Conservation (phyloP, 1,140 invertebrate species). For the Eupristina koningsbergeri region DNA sequence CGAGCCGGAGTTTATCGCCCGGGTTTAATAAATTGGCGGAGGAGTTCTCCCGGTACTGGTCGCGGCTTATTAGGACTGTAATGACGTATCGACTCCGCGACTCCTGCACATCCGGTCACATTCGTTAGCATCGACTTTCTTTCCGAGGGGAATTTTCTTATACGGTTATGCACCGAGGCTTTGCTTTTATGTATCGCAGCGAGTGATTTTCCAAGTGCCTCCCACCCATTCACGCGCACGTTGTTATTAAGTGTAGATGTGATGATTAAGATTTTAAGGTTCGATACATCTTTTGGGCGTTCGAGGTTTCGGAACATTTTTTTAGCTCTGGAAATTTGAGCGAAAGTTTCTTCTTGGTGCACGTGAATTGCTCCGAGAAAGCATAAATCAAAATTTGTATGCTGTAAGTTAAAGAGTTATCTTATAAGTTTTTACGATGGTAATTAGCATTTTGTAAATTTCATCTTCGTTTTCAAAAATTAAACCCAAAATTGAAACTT, state of each 20-base stretch:
- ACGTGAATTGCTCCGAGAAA: neutral
- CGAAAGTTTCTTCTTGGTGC: neutral
- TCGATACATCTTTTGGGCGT: neutral
- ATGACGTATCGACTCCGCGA: neutral
- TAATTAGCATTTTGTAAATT: slow-evolving; percentile 22
- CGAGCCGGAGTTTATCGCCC: neutral
- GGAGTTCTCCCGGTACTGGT: neutral
- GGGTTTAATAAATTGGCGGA: neutral
- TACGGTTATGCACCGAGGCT: neutral
- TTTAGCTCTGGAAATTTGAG: neutral
- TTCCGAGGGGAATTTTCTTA: neutral
- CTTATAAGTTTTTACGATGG: neutral
- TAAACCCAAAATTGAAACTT: neutral
- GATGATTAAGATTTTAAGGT: neutral
- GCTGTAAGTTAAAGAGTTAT: slow-evolving; percentile 4
- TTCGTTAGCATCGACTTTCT: neutral
- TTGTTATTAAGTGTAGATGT: neutral
- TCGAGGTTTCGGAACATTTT: neutral
- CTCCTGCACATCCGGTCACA: neutral
- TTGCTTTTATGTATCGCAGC: neutral
- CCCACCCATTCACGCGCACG: neutral
- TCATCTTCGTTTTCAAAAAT: slow-evolving; percentile 13
- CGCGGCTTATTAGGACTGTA: slow-evolving; percentile 14
- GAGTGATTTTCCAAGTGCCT: neutral
- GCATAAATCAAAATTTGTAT: slow-evolving; percentile 19